Percentiles rank a stretch among this genome's conserved stretches.
These are phyloP conservation scores for Accipiter fasciatus DNA, from an alignment of 2,797 vertebrate species.

Conservation along the genomic window DNA sequence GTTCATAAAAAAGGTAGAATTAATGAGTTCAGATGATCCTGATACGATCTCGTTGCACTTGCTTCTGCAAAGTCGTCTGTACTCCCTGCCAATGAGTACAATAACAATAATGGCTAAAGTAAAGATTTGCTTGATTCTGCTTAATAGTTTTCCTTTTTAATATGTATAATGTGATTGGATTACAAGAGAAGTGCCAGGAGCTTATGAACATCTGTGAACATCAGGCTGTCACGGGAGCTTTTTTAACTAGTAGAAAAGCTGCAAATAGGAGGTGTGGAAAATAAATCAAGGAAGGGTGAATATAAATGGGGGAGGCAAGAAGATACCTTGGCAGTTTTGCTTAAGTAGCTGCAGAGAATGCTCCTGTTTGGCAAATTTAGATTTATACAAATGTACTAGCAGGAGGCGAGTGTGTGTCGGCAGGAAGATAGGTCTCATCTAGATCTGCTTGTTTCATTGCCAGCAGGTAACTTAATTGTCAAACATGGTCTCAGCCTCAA, in stretches of 20 bases:
- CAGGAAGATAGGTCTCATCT: background rate
- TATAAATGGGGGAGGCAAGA: background rate
- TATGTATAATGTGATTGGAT: background rate
- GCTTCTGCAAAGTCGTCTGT: background rate
- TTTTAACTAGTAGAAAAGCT: background rate
- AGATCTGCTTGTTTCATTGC: background rate
- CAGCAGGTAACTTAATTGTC: background rate
- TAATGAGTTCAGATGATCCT: background rate
- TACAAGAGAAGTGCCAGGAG: background rate
- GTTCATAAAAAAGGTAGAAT: background rate
- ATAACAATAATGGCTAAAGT: background rate
- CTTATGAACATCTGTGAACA: background rate
- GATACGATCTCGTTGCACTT: background rate
- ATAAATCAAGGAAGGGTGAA: background rate
- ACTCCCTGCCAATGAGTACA: background rate
- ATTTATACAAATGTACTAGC: background rate
- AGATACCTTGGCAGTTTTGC: background rate
- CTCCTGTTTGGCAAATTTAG: background rate
- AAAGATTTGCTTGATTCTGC: background rate
- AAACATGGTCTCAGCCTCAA: background rate
- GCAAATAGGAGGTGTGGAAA: background rate
- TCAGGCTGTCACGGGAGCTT: background rate
- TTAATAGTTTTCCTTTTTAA: background rate
- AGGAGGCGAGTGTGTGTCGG: background rate
- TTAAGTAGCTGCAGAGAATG: background rate